These are phyloP conservation scores for Drosophila lacertosa DNA, from an alignment of 1,140 invertebrate species.

Conservation along the genomic window DNA sequence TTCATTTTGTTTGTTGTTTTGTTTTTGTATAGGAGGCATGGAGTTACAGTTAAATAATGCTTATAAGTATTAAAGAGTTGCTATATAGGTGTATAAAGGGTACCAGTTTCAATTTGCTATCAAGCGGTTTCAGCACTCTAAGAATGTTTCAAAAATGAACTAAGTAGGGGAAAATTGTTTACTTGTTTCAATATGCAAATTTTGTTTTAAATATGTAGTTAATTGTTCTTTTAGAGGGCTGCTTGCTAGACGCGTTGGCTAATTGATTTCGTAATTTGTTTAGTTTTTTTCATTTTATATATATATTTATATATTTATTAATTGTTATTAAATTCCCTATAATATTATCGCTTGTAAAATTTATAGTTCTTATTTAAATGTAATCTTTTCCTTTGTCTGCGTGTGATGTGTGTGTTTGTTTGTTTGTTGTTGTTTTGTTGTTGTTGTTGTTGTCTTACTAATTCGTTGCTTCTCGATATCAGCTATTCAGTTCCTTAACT, in stretches of 20 bases:
- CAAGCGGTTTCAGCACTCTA: conserved; percentile 23
- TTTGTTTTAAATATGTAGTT: conserved; percentile 5
- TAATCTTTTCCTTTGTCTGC: conserved; percentile 21
- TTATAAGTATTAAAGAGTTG: conserved; percentile 33
- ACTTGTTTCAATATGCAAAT: conserved; percentile 5
- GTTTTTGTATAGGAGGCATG: conserved; percentile 71
- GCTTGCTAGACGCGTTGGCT: conserved; percentile 31
- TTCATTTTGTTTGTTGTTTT: conserved; percentile 45
- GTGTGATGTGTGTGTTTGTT: conserved; percentile 58
- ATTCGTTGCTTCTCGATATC: conserved; percentile 65
- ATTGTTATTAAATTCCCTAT: conserved; percentile 63
- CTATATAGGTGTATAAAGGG: conserved; percentile 28
- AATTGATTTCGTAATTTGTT: conserved; percentile 36
- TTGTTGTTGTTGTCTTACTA: conserved; percentile 49
- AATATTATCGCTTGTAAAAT: conserved; percentile 61
- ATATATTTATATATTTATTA: conserved; percentile 25
- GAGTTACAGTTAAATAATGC: conserved; percentile 64
- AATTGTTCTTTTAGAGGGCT: conserved; percentile 11
- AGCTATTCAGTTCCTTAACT: conserved; percentile 10
- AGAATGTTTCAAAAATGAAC: conserved; percentile 1
- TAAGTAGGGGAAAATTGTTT: conserved; percentile 3
- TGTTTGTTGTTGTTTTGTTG: conserved; percentile 8
- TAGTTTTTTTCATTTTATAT: conserved; percentile 17
- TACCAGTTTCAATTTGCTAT: conserved; percentile 34
- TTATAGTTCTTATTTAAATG: conserved; percentile 34